Conservation (phyloP, 2,888 invertebrate species). For the Caenorhabditis uteleia region DNA sequence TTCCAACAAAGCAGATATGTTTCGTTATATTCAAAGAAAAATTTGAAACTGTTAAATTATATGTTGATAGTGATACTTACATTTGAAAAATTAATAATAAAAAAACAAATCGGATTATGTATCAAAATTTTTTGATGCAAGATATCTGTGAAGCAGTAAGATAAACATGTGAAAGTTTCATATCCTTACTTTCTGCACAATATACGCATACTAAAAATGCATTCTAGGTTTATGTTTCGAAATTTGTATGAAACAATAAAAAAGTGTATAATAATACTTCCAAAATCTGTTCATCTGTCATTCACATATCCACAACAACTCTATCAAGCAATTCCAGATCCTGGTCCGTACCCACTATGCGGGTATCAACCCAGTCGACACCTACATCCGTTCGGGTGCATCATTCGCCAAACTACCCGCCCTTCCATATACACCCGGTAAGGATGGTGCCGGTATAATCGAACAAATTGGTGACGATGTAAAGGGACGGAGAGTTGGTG, state of each 20-base stretch:
- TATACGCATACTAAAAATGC: too few species aligned
- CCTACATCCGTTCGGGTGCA: conserved; percentile 74
- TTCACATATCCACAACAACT: too few species aligned
- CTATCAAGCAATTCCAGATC: conserved; percentile 70
- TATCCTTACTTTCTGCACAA: too few species aligned
- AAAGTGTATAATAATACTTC: neutral
- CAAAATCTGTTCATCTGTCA: too few species aligned
- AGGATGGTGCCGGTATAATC: conserved; percentile 74
- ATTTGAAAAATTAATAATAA: too few species aligned
- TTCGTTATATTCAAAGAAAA: too few species aligned
- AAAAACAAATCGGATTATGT: too few species aligned
- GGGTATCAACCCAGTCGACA: conserved; percentile 76
- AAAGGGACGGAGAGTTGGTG: conserved; percentile 50
- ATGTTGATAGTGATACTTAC: too few species aligned
- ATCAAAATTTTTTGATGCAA: too few species aligned
- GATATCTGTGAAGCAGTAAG: too few species aligned
- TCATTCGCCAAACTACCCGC: conserved; percentile 71
- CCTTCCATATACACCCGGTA: conserved; percentile 74
- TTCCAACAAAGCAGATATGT: too few species aligned
- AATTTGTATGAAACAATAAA: neutral
- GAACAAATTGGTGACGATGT: conserved; percentile 62
- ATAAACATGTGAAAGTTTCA: neutral
- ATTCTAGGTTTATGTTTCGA: neutral
- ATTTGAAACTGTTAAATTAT: too few species aligned
- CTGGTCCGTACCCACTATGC: conserved; percentile 73